These are phyloP conservation scores for Anagyrus pseudococci DNA, from an alignment of 2,888 invertebrate species.

Conservation along the genomic window DNA sequence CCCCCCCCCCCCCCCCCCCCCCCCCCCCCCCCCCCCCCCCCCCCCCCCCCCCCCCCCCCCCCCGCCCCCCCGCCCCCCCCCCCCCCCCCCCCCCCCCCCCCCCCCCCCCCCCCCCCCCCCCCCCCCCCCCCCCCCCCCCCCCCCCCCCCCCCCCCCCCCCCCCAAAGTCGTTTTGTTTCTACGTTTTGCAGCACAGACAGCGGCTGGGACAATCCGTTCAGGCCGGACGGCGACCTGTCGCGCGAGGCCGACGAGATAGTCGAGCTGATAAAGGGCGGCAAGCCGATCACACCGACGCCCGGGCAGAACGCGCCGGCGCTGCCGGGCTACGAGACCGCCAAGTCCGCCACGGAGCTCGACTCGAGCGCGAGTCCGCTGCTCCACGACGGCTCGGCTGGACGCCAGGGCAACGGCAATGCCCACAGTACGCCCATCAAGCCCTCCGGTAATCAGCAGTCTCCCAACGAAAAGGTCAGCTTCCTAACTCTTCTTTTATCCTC, in stretches of 20 bases:
- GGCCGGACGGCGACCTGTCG: conserved; percentile 94
- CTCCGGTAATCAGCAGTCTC: conserved; percentile 52
- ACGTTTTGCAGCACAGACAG: conserved; percentile 87
- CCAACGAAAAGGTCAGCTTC: conserved; percentile 56
- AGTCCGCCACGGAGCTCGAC: conserved; percentile 48
- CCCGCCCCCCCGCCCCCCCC: no score
- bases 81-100: no score
- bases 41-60: no score
- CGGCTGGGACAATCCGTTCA: conserved; percentile 97
- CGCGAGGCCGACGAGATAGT: conserved; percentile 96
- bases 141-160: neutral
- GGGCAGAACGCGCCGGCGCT: conserved; percentile 65
- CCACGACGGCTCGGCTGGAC: conserved; percentile 48
- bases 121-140: neutral
- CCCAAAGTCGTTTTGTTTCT: neutral
- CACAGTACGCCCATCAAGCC: conserved; percentile 56
- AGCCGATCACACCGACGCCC: conserved; percentile 77
- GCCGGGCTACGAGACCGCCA: conserved; percentile 63
- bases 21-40: no score
- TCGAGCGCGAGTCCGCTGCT: conserved; percentile 55
- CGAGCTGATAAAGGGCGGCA: conserved; percentile 90
- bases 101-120: no score
- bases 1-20: no score
- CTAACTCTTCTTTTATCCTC: conserved; percentile 22
- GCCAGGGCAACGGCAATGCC: conserved; percentile 58